Conservation (phyloP, 2,797 vertebrate genomes). For the Acrocephalus scirpaceus region DNA sequence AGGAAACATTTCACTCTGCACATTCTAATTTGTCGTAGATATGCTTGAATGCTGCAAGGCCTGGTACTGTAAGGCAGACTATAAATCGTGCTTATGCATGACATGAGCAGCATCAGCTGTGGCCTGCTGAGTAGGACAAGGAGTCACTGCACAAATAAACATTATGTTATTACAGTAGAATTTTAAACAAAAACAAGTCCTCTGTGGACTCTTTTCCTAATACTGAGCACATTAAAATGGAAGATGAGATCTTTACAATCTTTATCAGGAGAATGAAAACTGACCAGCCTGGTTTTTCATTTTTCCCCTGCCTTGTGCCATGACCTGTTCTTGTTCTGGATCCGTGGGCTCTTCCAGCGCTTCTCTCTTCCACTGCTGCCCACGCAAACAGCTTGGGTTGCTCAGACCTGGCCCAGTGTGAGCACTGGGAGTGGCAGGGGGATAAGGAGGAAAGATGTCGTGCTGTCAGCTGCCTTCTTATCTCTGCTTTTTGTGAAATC, state of each 20-base stretch:
- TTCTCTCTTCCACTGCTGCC: not conserved
- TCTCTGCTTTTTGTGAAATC: not conserved
- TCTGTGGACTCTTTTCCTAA: not conserved
- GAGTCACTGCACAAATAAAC: conserved; percentile 4
- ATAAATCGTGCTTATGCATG: not conserved
- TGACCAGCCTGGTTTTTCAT: not conserved
- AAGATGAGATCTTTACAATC: not conserved
- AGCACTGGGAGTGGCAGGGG: not conserved
- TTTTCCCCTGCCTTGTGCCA: not conserved
- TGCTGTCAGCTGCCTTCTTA: not conserved
- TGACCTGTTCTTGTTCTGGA: not conserved
- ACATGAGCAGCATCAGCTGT: conserved; percentile 1
- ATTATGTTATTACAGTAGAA: conserved; percentile 1
- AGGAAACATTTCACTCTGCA: not conserved
- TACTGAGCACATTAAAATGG: not conserved
- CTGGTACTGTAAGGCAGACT: not conserved
- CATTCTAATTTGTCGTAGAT: not conserved
- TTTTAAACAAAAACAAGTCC: conserved; percentile 31
- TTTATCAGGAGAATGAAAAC: not conserved
- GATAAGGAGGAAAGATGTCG: not conserved
- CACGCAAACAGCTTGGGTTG: not conserved
- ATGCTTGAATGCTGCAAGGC: not conserved
- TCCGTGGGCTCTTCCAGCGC: not conserved
- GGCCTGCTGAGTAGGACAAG: conserved; percentile 13
- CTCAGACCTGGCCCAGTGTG: not conserved